These are phyloP conservation scores for Cotesia typhae DNA, from an alignment of 1,140 invertebrate genomes.

Conservation along the genomic window DNA sequence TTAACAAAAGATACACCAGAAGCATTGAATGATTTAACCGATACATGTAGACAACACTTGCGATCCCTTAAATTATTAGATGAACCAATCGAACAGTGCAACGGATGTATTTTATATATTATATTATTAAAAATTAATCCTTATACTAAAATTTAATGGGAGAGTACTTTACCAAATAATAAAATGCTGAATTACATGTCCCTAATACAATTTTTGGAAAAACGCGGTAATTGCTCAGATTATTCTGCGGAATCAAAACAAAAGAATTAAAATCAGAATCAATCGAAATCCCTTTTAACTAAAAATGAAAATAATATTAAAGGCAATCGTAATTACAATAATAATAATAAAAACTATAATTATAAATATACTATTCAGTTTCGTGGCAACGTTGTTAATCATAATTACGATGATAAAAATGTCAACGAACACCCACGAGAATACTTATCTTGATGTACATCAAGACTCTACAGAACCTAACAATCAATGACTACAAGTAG, in stretches of 20 bases:
- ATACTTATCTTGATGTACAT: constrained; percentile 31
- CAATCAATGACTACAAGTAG: background rate
- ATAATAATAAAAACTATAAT: too few relatives aligned
- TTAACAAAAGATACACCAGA: constrained; percentile 40
- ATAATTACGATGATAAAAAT: background rate
- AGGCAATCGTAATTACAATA: too few relatives aligned
- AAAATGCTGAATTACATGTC: constrained; percentile 12
- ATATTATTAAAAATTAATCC: constrained; percentile 30
- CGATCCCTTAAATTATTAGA: constrained; percentile 35
- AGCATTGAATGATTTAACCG: constrained; percentile 37
- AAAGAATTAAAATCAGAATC: background rate
- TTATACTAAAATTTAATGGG: constrained; percentile 24
- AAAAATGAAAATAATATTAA: too few relatives aligned
- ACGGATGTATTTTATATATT: constrained; percentile 37
- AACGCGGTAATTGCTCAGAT: constrained; percentile 16
- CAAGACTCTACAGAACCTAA: background rate
- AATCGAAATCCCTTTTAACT: too few relatives aligned
- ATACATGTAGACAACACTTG: constrained; percentile 38
- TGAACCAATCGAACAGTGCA: constrained; percentile 36
- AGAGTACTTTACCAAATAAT: constrained; percentile 7
- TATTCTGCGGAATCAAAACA: background rate
- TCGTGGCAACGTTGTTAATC: too few relatives aligned
- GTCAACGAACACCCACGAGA: too few relatives aligned
- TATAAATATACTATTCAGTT: too few relatives aligned
- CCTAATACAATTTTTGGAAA: constrained; percentile 27